These are phyloP conservation scores for Diabrotica undecimpunctata DNA, from an alignment of 1,140 invertebrate species.

Conservation along the genomic window DNA sequence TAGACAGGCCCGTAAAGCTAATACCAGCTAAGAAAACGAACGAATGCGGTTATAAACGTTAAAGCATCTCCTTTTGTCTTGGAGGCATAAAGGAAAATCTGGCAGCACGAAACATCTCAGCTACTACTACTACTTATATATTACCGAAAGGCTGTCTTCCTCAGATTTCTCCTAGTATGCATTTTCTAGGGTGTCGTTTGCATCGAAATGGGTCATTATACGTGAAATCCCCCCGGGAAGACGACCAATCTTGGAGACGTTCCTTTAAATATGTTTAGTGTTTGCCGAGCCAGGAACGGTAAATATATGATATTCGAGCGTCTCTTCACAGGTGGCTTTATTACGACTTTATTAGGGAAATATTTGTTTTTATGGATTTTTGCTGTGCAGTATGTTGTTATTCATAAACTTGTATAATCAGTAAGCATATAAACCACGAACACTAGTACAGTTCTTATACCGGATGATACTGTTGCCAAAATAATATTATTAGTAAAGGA, in stretches of 20 bases:
- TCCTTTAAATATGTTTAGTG: background rate
- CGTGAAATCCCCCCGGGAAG: slow-evolving; percentile 18
- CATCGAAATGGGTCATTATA: slow-evolving; percentile 29
- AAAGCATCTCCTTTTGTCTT: background rate
- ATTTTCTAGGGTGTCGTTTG: slow-evolving; percentile 29
- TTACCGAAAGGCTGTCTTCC: slow-evolving; percentile 23
- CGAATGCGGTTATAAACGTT: background rate
- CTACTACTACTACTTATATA: background rate
- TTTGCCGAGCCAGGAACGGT: background rate
- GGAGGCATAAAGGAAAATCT: background rate
- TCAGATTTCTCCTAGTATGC: slow-evolving; percentile 12
- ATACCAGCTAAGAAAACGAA: background rate
- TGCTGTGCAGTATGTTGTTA: background rate
- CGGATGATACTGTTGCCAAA: too few relatives aligned
- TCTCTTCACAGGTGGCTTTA: background rate
- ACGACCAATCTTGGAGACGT: background rate
- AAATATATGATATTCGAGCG: background rate
- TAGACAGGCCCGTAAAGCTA: background rate
- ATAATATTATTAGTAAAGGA: too few relatives aligned
- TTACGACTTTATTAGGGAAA: background rate
- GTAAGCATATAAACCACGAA: too few relatives aligned
- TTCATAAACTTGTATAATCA: too few relatives aligned
- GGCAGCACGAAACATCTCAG: background rate
- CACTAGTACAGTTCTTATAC: too few relatives aligned
- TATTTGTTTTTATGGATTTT: background rate